Evolutionary conservation across 2,797 vertebrate species (phyloP).

Genomic region (Macroramphosus scolopax): DNA sequence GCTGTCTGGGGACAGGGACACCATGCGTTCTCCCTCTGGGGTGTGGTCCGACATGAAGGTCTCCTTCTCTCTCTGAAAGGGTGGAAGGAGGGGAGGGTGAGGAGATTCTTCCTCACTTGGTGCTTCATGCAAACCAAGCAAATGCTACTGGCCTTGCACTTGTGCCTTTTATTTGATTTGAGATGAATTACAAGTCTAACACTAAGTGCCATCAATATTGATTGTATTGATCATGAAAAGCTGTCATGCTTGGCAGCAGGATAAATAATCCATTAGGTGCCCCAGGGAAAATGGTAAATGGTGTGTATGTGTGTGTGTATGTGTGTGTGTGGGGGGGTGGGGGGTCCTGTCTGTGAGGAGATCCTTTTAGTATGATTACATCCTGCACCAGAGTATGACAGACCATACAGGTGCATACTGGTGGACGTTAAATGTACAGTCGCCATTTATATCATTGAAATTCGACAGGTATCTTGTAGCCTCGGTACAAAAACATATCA

Average conservation of each 20-base stretch:
- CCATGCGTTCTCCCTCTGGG: slow-evolving; percentile 62
- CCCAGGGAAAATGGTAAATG: slow-evolving; percentile 15
- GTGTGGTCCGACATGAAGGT: slow-evolving; percentile 61
- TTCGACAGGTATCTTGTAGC: slow-evolving; percentile 51
- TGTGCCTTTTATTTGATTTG: slow-evolving; percentile 6
- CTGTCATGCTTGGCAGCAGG: slow-evolving; percentile 13
- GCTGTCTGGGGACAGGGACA: slow-evolving; percentile 49
- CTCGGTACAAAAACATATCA: slow-evolving; percentile 2
- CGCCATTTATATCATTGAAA: background rate
- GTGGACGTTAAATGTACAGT: slow-evolving; percentile 1
- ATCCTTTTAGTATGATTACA: slow-evolving; percentile 42
- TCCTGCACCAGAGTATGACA: slow-evolving; percentile 24
- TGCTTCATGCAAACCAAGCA: background rate
- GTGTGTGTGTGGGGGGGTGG: background rate
- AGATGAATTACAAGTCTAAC: slow-evolving; percentile 9
- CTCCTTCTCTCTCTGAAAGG: slow-evolving; percentile 72
- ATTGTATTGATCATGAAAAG: slow-evolving; percentile 32
- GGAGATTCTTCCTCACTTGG: background rate
- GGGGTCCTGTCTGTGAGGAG: too few relatives aligned
- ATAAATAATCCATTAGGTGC: slow-evolving; percentile 52
- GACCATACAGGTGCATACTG: background rate
- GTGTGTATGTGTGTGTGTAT: background rate
- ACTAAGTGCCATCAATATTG: slow-evolving; percentile 12
- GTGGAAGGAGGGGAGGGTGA: background rate
- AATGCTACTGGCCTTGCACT: background rate